These are phyloP conservation scores for Campoplex nolae DNA, from an alignment of 2,888 invertebrate species.

Conservation along the genomic window DNA sequence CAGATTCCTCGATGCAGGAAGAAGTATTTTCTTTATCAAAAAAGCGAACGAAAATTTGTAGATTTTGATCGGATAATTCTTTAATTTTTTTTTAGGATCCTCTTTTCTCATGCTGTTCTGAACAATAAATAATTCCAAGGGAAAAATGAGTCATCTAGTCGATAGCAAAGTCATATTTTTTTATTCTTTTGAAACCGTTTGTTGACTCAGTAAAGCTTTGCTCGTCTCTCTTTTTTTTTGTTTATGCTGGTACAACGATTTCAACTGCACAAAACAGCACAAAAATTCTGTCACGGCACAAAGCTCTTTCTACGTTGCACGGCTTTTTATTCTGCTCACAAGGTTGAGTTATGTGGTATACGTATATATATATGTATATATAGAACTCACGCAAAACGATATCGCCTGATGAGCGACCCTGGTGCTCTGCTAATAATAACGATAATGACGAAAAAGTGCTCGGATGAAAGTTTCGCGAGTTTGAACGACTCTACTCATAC, in stretches of 20 bases:
- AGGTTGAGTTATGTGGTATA: conserved; percentile 6
- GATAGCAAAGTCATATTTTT: background rate
- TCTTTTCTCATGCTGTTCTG: background rate
- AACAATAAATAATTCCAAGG: background rate
- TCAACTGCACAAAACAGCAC: conserved; percentile 23
- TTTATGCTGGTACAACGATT: background rate
- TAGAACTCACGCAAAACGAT: background rate
- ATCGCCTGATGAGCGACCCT: conserved; percentile 15
- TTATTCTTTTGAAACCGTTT: background rate
- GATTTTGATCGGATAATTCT: background rate
- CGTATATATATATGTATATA: background rate
- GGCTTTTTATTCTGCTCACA: conserved; percentile 20
- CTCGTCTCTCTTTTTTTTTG: background rate
- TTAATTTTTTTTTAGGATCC: background rate
- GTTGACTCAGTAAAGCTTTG: background rate
- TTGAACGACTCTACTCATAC: conserved; percentile 14
- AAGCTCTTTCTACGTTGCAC: conserved; percentile 15
- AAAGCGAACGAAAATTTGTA: background rate
- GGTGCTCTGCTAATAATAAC: conserved; percentile 58
- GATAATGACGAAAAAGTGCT: conserved; percentile 62
- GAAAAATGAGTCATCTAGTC: background rate
- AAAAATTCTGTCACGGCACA: conserved; percentile 30
- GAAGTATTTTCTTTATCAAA: background rate
- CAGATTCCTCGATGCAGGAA: no score
- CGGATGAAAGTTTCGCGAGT: conserved; percentile 49